A percentile compares a stretch with the other conserved stretches of the same genome.
These are phyloP conservation scores for Helogale parvula DNA, from an alignment of 2,113 vertebrate species.

Conservation along the genomic window DNA sequence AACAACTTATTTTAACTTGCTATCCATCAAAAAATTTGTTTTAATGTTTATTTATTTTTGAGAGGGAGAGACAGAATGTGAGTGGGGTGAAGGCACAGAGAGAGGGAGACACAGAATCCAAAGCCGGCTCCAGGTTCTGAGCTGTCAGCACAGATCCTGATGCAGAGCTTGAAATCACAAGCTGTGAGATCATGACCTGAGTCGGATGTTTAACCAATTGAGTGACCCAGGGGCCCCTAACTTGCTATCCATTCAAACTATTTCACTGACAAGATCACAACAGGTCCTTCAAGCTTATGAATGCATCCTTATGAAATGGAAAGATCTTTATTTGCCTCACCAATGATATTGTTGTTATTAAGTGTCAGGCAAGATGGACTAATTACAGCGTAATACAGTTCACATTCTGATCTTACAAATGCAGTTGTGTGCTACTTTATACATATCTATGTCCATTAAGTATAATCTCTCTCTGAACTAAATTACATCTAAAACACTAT, in stretches of 20 bases:
- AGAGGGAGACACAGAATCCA: too few relatives aligned
- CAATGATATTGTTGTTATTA: neutral
- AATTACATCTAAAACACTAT: constrained; percentile 26
- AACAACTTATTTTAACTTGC: neutral
- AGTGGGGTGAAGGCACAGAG: too few relatives aligned
- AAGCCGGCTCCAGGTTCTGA: too few relatives aligned
- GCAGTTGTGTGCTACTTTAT: neutral
- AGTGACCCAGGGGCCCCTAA: neutral
- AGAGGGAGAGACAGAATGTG: too few relatives aligned
- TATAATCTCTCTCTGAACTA: constrained; percentile 30
- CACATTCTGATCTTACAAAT: constrained; percentile 27
- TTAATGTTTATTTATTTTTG: too few relatives aligned
- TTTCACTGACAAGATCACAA: neutral
- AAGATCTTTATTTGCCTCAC: neutral
- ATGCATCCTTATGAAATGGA: neutral
- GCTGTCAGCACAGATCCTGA: too few relatives aligned
- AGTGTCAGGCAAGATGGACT: constrained; percentile 22
- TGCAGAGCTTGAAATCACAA: too few relatives aligned
- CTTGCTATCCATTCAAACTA: neutral
- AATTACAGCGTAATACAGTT: neutral
- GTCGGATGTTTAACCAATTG: too few relatives aligned
- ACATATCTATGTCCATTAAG: neutral
- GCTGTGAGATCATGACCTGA: too few relatives aligned
- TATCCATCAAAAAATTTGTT: neutral
- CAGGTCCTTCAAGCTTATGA: neutral